A percentile compares a stretch with the other conserved stretches of the same genome.
These are phyloP conservation scores for Zaprionus africanus DNA, from an alignment of 1,140 invertebrate genomes.

Conservation along the genomic window DNA sequence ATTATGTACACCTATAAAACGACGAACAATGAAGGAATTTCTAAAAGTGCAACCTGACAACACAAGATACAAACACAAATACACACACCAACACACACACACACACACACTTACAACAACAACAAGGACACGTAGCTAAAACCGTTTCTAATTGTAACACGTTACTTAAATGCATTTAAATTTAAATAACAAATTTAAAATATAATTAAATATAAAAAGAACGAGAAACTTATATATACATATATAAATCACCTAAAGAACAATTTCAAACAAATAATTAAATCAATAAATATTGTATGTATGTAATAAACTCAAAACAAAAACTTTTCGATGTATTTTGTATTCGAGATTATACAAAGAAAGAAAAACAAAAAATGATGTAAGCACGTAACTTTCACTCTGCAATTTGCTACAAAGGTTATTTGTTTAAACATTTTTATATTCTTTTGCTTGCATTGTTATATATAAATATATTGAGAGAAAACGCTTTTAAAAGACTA, in stretches of 20 bases:
- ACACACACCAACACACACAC: no score
- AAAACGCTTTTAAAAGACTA: slow-evolving; percentile 68
- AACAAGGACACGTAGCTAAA: slow-evolving; percentile 46
- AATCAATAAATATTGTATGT: slow-evolving; percentile 56
- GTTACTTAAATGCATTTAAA: slow-evolving; percentile 83
- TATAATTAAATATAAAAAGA: slow-evolving; percentile 22
- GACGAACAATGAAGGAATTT: slow-evolving; percentile 58
- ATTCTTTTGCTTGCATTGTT: slow-evolving; percentile 66
- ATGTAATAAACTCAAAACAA: slow-evolving; percentile 46
- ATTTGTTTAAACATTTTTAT: slow-evolving; percentile 61
- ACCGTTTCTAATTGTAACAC: slow-evolving; percentile 72
- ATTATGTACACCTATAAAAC: slow-evolving; percentile 47
- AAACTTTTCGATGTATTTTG: slow-evolving; percentile 76
- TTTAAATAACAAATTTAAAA: slow-evolving; percentile 66
- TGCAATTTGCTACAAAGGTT: slow-evolving; percentile 63
- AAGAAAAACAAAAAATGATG: not conserved
- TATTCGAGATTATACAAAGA: slow-evolving; percentile 73
- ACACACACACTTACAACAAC: not conserved
- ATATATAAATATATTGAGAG: slow-evolving; percentile 8
- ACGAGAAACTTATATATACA: slow-evolving; percentile 5
- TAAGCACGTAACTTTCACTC: slow-evolving; percentile 27
- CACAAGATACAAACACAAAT: not conserved
- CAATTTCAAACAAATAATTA: slow-evolving; percentile 45
- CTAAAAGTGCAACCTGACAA: slow-evolving; percentile 58
- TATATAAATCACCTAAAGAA: slow-evolving; percentile 23